These are phyloP conservation scores for Iguana delicatissima DNA, from an alignment of 2,797 vertebrate species.

Conservation along the genomic window DNA sequence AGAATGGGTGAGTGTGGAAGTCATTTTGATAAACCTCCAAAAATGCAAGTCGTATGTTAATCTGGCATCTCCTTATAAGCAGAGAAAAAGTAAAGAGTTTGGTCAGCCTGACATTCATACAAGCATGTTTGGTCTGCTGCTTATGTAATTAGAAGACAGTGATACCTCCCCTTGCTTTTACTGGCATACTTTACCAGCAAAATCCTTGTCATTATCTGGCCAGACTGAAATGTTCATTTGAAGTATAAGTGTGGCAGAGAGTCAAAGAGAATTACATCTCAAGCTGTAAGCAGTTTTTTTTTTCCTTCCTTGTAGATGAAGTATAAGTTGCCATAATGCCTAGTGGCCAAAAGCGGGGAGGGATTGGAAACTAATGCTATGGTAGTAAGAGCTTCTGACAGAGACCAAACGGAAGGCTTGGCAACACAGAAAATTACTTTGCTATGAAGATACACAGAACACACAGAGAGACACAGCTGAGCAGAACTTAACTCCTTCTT, in stretches of 20 bases:
- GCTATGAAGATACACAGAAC: no score
- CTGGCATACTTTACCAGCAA: not conserved
- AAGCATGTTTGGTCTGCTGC: conserved; percentile 10
- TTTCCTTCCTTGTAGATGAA: not conserved
- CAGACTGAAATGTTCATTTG: conserved; percentile 11
- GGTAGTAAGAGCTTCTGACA: no score
- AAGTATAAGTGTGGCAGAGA: conserved; percentile 11
- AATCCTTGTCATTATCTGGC: not conserved
- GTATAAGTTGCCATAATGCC: not conserved
- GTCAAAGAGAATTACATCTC: conserved; percentile 2
- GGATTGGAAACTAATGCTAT: no score
- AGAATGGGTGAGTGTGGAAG: not conserved
- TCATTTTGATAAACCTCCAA: not conserved
- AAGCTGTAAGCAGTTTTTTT: conserved; percentile 16
- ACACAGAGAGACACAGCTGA: no score
- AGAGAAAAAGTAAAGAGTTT: not conserved
- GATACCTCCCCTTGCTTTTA: conserved; percentile 7
- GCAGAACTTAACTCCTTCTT: no score
- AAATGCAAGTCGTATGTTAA: not conserved
- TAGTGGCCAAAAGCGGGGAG: not conserved
- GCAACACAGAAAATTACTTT: no score
- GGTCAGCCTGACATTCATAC: not conserved
- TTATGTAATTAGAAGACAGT: not conserved
- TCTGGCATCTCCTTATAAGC: not conserved
- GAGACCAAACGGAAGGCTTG: no score